These are phyloP conservation scores for Sinhomidia bicolor DNA, from an alignment of 2,888 invertebrate species.

Conservation along the genomic window DNA sequence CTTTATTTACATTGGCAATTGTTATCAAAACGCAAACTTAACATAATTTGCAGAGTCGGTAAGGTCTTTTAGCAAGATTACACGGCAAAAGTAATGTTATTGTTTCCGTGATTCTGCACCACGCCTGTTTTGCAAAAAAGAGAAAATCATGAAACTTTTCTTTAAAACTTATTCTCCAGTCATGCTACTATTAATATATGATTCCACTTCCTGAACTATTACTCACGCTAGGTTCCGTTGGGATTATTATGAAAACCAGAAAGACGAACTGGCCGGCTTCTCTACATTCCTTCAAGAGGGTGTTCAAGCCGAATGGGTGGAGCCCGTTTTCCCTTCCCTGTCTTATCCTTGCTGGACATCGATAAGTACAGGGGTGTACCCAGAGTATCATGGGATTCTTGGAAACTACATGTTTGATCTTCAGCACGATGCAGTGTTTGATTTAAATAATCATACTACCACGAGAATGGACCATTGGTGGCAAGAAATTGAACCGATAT, in stretches of 20 bases:
- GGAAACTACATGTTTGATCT: conserved; percentile 82
- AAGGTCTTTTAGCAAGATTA: neutral
- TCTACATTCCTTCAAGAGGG: conserved; percentile 80
- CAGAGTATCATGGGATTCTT: conserved; percentile 82
- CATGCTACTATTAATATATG: neutral
- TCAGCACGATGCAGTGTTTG: conserved; percentile 78
- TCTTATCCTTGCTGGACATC: conserved; percentile 81
- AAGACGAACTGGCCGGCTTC: conserved; percentile 78
- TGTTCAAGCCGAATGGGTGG: conserved; percentile 80
- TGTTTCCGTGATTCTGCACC: neutral
- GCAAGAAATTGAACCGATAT: conserved; percentile 81
- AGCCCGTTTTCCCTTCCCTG: conserved; percentile 80
- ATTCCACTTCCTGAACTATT: neutral
- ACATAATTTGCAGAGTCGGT: too few relatives aligned
- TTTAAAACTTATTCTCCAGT: neutral
- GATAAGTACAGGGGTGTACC: conserved; percentile 80
- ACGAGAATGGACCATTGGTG: conserved; percentile 80
- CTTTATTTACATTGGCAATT: too few relatives aligned
- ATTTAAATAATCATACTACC: conserved; percentile 75
- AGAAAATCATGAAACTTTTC: neutral
- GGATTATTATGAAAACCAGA: conserved; percentile 80
- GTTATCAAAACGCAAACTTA: too few relatives aligned
- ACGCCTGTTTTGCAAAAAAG: neutral
- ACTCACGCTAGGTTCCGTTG: conserved; percentile 78
- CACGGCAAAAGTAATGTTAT: neutral